A percentile compares a stretch with the other conserved stretches of the same genome.
phyloP scores from a whole-genome alignment of 2,888 invertebrate species.

The Phaonia tiefii region DNA sequence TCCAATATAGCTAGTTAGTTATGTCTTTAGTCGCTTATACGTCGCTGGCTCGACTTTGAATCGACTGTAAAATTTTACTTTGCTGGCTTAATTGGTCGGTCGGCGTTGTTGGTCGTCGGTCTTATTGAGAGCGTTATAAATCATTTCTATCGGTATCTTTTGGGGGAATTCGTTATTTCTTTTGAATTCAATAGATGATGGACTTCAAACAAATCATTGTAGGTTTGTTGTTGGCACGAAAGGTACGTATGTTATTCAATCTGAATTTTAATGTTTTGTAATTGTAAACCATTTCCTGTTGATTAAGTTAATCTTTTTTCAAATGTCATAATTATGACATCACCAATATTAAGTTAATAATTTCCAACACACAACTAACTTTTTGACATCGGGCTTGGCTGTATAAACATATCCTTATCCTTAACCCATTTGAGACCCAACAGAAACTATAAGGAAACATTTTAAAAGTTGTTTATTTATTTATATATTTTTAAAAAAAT shows the following conservation, averaged over 20 bases:
- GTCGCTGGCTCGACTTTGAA: constrained; percentile 2
- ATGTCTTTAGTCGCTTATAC: neutral
- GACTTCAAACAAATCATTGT: constrained; percentile 4
- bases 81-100: constrained; percentile 57
- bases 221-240: neutral
- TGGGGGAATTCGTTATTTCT: neutral
- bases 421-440: too few species aligned
- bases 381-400: too few species aligned
- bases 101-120: neutral
- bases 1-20: too few species aligned
- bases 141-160: constrained; percentile 58
- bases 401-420: too few species aligned
- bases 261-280: neutral
- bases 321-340: too few species aligned
- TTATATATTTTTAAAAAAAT: too few species aligned
- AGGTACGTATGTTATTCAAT: too few species aligned
- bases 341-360: too few species aligned
- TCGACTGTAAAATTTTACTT: constrained; percentile 45
- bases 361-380: too few species aligned
- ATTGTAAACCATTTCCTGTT: neutral
- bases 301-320: neutral
- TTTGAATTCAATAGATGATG: constrained; percentile 12
- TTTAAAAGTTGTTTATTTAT: too few species aligned
- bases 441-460: too few species aligned
- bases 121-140: constrained; percentile 58